A percentile compares a stretch with the other conserved stretches of the same genome.
phyloP scores from a whole-genome alignment of 2,888 invertebrate genomes.

The Cataglyphis altisquamis region DNA sequence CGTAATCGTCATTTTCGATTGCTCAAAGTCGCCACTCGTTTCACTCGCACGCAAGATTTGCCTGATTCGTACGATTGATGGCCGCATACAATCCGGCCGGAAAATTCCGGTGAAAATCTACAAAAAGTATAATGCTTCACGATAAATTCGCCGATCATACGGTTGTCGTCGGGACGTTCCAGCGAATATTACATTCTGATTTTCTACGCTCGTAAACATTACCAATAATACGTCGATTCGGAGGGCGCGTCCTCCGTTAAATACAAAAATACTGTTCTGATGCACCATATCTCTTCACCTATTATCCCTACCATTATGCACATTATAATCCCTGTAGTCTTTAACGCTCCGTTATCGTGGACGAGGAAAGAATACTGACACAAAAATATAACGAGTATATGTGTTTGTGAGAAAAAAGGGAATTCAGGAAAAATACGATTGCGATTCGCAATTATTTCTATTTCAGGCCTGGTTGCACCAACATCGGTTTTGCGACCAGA shows the following conservation, averaged over 20 bases:
- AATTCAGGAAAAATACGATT: constrained; percentile 29
- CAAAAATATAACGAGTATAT: neutral
- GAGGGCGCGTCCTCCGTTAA: constrained; percentile 66
- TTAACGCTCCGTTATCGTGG: constrained; percentile 71
- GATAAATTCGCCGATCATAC: constrained; percentile 40
- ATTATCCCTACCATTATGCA: constrained; percentile 78
- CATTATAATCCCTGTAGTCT: constrained; percentile 78
- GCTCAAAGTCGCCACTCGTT: constrained; percentile 20
- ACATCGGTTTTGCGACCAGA: neutral
- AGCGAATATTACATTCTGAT: constrained; percentile 54
- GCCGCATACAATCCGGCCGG: neutral
- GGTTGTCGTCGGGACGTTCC: constrained; percentile 8
- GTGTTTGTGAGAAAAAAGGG: neutral
- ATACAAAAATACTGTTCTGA: constrained; percentile 84
- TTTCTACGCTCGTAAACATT: constrained; percentile 66
- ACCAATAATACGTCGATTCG: constrained; percentile 61
- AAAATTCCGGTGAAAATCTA: constrained; percentile 21
- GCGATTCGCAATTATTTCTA: neutral
- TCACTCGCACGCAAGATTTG: constrained; percentile 35
- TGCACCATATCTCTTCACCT: constrained; percentile 79
- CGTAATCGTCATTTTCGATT: constrained; percentile 13
- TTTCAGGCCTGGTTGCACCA: neutral
- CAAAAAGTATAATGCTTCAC: constrained; percentile 38
- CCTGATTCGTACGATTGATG: constrained; percentile 12
- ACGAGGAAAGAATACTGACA: constrained; percentile 72